These are phyloP conservation scores for Callitettix versicolor DNA, from an alignment of 1,140 invertebrate species.

Conservation along the genomic window DNA sequence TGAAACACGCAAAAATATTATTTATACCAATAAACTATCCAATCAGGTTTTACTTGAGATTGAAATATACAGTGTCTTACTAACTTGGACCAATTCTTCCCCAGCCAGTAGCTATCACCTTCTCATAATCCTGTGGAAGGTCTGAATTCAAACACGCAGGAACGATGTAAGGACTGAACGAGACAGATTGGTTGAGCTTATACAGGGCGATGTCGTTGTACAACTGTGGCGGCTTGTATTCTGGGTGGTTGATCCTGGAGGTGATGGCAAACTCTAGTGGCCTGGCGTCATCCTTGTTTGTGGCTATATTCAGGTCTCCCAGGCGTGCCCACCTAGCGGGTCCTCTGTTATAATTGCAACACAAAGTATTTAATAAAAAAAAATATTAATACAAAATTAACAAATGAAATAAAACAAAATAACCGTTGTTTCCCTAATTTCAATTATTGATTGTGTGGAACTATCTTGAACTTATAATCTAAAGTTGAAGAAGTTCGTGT, in stretches of 20 bases:
- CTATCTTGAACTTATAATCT: too few species aligned
- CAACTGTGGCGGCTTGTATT: constrained; percentile 31
- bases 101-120: constrained; percentile 41
- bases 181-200: constrained; percentile 31
- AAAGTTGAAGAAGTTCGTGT: too few species aligned
- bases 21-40: too few species aligned
- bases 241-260: constrained; percentile 35
- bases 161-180: constrained; percentile 30
- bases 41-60: too few species aligned
- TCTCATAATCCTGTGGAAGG: neutral
- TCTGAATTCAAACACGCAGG: constrained; percentile 37
- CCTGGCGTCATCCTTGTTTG: constrained; percentile 20
- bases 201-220: constrained; percentile 54
- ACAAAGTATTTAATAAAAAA: neutral
- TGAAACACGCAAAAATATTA: too few species aligned
- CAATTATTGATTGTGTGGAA: too few species aligned
- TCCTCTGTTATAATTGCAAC: too few species aligned
- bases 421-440: too few species aligned
- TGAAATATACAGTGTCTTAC: constrained; percentile 12
- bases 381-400: too few species aligned
- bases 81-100: constrained; percentile 30
- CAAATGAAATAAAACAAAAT: too few species aligned
- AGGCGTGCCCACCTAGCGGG: constrained; percentile 22
- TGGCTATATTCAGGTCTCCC: constrained; percentile 26
- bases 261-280: constrained; percentile 28